Conservation (phyloP, 30 jellyfish, hydroid and myxozoan species). For the Aurelia coerulea region DNA sequence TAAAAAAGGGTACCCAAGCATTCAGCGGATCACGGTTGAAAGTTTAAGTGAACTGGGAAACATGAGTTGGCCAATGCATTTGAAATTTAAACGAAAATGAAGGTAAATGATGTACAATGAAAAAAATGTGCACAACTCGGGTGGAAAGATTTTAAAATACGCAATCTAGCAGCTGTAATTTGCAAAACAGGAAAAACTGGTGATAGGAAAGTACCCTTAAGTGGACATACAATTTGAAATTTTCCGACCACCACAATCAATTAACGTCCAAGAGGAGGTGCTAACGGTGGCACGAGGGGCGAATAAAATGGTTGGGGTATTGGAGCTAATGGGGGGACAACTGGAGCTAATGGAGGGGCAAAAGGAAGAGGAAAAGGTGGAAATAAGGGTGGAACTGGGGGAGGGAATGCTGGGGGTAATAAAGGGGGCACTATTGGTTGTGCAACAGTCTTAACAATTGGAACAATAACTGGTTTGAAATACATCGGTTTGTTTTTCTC, state of each 20-base stretch:
- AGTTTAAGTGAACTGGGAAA: background rate
- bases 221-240: no score
- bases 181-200: no score
- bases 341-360: constrained; percentile 25
- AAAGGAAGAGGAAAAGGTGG: constrained; percentile 24
- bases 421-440: constrained; percentile 23
- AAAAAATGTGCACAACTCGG: no score
- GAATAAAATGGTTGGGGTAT: background rate
- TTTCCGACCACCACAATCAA: no score
- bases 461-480: constrained; percentile 58
- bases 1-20: constrained; percentile 60
- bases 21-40: background rate
- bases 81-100: no score
- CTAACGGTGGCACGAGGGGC: constrained; percentile 10
- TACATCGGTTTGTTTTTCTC: constrained; percentile 34
- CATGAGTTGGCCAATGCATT: no score
- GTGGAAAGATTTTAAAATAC: no score
- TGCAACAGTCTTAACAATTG: constrained; percentile 47
- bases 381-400: constrained; percentile 3
- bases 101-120: no score
- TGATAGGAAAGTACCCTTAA: no score
- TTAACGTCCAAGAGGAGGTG: background rate
- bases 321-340: constrained; percentile 67
- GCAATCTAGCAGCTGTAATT: no score
- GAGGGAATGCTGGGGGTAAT: constrained; percentile 6